Conservation (phyloP, 2,113 vertebrate genomes). For the Nyctibius bracteatus region DNA sequence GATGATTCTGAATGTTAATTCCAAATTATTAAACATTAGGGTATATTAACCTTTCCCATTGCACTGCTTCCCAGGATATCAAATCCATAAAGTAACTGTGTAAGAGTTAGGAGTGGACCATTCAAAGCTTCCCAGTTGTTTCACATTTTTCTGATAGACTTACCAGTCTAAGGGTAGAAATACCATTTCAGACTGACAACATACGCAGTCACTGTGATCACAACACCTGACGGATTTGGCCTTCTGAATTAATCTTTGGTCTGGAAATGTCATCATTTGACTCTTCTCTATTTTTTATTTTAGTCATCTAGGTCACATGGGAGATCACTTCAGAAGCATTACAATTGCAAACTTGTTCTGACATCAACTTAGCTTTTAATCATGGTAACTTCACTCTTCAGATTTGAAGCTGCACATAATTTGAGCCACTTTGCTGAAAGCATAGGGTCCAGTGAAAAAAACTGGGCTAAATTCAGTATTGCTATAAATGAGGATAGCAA, state of each 20-base stretch:
- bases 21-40: neutral
- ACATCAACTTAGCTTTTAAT: neutral
- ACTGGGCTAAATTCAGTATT: neutral
- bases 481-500: neutral
- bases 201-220: fast-evolving
- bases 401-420: neutral
- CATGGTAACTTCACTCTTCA: neutral
- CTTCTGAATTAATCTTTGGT: neutral
- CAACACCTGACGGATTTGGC: neutral
- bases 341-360: neutral
- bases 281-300: neutral
- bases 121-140: neutral
- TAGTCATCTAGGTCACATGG: neutral
- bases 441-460: neutral
- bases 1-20: neutral
- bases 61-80: neutral
- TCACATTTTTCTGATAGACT: neutral
- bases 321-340: neutral
- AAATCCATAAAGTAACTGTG: neutral
- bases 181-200: neutral
- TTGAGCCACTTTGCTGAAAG: neutral
- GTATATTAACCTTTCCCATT: neutral
- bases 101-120: neutral
- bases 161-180: neutral
- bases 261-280: neutral